Conservation (phyloP, 2,113 vertebrate genomes). For the Tiliqua scincoides region DNA sequence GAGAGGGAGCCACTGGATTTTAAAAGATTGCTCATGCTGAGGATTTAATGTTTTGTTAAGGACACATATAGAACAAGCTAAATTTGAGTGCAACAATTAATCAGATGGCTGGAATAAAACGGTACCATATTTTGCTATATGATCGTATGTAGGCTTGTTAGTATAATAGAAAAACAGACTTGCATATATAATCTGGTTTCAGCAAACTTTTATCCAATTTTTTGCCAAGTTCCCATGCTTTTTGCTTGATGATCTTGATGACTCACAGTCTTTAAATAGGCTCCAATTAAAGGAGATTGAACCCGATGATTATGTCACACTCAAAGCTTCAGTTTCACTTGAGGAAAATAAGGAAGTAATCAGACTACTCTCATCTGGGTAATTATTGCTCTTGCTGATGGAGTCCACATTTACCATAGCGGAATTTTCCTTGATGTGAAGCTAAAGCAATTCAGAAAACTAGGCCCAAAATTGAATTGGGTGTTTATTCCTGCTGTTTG, state of each 20-base stretch:
- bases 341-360: conserved; percentile 42
- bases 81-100: neutral
- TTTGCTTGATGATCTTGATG: conserved; percentile 24
- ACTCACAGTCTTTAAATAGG: neutral
- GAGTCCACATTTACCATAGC: neutral
- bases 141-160: conserved; percentile 37
- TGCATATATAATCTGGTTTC: conserved; percentile 7
- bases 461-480: neutral
- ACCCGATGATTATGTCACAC: neutral
- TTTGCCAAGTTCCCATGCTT: neutral
- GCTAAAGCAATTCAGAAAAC: conserved; percentile 6
- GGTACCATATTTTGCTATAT: neutral
- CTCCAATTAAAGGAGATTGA: conserved; percentile 38
- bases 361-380: neutral
- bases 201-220: conserved; percentile 29
- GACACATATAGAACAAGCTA: neutral
- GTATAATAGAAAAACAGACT: conserved; percentile 23
- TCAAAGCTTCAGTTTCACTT: conserved; percentile 18
- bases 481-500: neutral
- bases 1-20: neutral
- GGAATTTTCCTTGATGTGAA: conserved; percentile 21
- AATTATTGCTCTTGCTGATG: neutral
- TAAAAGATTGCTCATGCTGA: neutral
- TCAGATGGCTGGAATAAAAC: too few relatives aligned
- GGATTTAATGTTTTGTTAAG: neutral